These are phyloP conservation scores for Amazona guildingii DNA, from an alignment of 2,113 vertebrate species.

Conservation along the genomic window DNA sequence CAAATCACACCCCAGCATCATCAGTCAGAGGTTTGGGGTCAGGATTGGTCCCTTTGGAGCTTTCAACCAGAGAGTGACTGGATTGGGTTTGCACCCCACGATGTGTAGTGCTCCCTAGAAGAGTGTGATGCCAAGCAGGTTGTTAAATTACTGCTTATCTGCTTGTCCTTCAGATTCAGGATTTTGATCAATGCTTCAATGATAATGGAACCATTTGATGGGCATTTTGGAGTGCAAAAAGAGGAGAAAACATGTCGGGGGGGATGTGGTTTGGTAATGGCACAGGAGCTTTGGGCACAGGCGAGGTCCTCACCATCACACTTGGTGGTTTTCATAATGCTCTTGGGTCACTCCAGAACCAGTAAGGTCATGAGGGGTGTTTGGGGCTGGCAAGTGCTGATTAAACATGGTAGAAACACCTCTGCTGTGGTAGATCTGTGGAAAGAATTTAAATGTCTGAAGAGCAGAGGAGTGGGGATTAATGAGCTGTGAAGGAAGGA, in stretches of 20 bases:
- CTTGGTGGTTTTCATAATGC: background rate
- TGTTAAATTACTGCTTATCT: background rate
- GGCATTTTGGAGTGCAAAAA: background rate
- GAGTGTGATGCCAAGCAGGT: accelerated
- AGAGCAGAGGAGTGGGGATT: slow-evolving; percentile 43
- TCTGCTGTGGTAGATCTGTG: slow-evolving; percentile 21
- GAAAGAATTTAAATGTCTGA: slow-evolving; percentile 38
- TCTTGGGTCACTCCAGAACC: slow-evolving; percentile 26
- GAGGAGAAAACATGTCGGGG: background rate
- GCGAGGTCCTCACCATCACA: background rate
- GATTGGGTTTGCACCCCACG: background rate
- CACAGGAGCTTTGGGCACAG: background rate
- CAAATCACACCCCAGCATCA: accelerated
- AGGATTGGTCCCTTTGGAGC: background rate
- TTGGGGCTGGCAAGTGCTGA: slow-evolving; percentile 12
- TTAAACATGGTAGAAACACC: slow-evolving; percentile 52
- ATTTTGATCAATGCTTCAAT: slow-evolving; percentile 31
- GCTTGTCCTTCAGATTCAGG: slow-evolving; percentile 3
- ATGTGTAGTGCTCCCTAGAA: background rate
- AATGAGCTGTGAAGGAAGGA: slow-evolving; percentile 61
- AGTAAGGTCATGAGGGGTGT: background rate
- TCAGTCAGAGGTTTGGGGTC: background rate
- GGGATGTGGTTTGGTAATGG: background rate
- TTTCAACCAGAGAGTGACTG: background rate
- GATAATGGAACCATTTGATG: slow-evolving; percentile 14